phyloP scores from a whole-genome alignment of 2,797 vertebrate genomes.

The Chanos chanos region DNA sequence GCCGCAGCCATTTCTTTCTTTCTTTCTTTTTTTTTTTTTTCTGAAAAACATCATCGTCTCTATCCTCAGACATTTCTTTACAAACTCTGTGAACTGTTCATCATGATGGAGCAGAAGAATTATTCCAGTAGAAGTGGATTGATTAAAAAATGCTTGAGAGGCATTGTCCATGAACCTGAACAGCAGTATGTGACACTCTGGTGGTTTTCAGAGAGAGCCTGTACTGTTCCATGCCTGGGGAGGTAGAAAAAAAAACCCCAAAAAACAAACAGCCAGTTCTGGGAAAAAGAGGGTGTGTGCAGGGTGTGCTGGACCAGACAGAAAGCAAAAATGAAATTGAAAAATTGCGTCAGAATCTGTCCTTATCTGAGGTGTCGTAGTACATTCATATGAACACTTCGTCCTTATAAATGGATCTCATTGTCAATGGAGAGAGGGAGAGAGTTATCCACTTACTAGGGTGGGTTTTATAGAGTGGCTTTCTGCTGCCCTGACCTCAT shows the following conservation, averaged over 20 bases:
- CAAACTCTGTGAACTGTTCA: slow-evolving; percentile 69
- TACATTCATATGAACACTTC: too few species aligned
- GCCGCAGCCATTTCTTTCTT: slow-evolving; percentile 41
- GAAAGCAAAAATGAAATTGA: too few species aligned
- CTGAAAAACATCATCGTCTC: slow-evolving; percentile 37
- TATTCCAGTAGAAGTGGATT: slow-evolving; percentile 69
- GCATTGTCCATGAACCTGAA: slow-evolving; percentile 43
- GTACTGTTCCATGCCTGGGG: slow-evolving; percentile 34
- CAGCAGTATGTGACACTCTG: slow-evolving; percentile 33
- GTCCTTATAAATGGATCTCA: too few species aligned
- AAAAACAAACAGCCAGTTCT: slow-evolving; percentile 30
- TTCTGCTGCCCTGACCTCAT: too few species aligned
- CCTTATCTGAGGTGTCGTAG: too few species aligned
- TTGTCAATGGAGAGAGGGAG: too few species aligned
- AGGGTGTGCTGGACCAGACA: slow-evolving; percentile 23
- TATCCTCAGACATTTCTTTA: slow-evolving; percentile 26
- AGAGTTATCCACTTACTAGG: too few species aligned
- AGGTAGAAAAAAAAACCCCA: too few species aligned
- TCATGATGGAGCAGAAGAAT: slow-evolving; percentile 57
- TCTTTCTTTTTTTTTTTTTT: neutral
- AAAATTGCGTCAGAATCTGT: too few species aligned
- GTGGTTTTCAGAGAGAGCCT: slow-evolving; percentile 40
- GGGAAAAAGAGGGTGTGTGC: slow-evolving; percentile 11
- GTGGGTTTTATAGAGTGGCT: too few species aligned
- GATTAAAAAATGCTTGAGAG: slow-evolving; percentile 62